Evolutionary conservation across 2,113 vertebrate genomes (phyloP).

Genomic region (Odontesthes bonariensis): DNA sequence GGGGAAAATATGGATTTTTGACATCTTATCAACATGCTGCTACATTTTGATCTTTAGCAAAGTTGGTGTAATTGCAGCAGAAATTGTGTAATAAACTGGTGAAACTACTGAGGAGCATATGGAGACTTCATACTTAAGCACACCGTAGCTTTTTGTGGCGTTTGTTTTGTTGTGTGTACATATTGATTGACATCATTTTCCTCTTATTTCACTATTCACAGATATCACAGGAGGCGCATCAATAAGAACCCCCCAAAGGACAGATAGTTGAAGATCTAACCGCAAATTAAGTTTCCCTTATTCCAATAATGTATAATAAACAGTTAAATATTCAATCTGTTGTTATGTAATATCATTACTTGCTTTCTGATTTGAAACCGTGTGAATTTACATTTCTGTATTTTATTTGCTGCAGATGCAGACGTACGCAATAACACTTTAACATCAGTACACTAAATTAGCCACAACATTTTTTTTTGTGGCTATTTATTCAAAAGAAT

Average conservation of each 20-base stretch:
- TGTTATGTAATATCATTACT: background rate
- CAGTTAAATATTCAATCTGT: conserved; percentile 29
- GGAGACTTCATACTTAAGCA: background rate
- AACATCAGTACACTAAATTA: too few relatives aligned
- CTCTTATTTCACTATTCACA: conserved; percentile 56
- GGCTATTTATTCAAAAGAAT: too few relatives aligned
- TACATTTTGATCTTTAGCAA: too few relatives aligned
- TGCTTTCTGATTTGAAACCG: background rate
- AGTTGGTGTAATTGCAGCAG: too few relatives aligned
- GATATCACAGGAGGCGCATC: conserved; percentile 72
- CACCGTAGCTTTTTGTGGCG: background rate
- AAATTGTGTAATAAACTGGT: too few relatives aligned
- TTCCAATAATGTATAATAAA: conserved; percentile 67
- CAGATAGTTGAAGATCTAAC: conserved; percentile 45
- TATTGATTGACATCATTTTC: background rate
- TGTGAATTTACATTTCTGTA: background rate
- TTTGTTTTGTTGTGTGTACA: background rate
- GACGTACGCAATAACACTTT: background rate
- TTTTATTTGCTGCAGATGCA: background rate
- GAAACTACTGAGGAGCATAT: too few relatives aligned
- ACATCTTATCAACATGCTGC: too few relatives aligned
- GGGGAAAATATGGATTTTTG: too few relatives aligned
- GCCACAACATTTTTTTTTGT: too few relatives aligned
- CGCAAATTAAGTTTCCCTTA: conserved; percentile 16
- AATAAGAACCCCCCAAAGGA: conserved; percentile 71